Conservation (phyloP, 1,140 invertebrate species). For the Mactra quadrangularis region DNA sequence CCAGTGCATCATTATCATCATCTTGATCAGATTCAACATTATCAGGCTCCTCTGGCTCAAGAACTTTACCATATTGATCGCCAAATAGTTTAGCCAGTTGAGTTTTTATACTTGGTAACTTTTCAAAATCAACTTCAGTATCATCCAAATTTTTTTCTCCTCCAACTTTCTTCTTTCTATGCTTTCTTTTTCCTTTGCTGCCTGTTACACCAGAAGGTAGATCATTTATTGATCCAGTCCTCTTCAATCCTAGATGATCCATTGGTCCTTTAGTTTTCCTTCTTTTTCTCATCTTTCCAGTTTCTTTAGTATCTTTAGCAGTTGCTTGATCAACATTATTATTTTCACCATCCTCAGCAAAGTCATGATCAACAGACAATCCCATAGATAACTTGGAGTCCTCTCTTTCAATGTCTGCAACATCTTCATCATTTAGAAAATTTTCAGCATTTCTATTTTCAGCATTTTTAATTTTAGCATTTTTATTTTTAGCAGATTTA, state of each 20-base stretch:
- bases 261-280: not conserved
- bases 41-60: not conserved
- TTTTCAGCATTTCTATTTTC: too few relatives aligned
- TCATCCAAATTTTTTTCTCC: not conserved
- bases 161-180: not conserved
- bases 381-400: too few relatives aligned
- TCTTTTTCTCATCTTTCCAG: not conserved
- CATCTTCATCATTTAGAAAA: too few relatives aligned
- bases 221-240: not conserved
- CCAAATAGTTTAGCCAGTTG: constrained; percentile 41
- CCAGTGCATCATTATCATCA: not conserved
- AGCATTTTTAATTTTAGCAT: too few relatives aligned
- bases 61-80: not conserved
- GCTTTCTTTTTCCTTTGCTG: not conserved
- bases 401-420: too few relatives aligned
- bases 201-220: too few relatives aligned
- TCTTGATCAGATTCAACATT: not conserved
- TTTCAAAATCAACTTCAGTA: constrained; percentile 7
- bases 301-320: too few relatives aligned
- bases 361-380: too few relatives aligned
- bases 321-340: not conserved
- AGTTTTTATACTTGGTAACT: constrained; percentile 43
- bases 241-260: not conserved
- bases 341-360: too few relatives aligned
- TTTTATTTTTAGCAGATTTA: too few relatives aligned